Conservation (phyloP, 2,888 invertebrate species). For the Tipula helvola region DNA sequence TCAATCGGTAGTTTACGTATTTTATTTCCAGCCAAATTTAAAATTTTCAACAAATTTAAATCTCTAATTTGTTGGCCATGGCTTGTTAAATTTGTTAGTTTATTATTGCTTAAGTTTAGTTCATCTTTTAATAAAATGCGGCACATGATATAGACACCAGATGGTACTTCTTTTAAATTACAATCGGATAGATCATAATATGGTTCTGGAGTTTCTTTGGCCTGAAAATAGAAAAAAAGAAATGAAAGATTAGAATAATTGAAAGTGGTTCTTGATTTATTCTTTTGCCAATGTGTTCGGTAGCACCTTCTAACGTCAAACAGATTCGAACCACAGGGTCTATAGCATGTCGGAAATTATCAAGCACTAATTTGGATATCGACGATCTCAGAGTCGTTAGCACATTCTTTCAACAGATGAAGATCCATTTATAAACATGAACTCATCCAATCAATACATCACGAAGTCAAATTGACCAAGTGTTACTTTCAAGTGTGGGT, state of each 20-base stretch:
- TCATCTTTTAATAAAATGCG: slow-evolving; percentile 68
- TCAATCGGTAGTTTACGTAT: slow-evolving; percentile 50
- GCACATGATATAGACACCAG: slow-evolving; percentile 67
- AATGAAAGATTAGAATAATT: not conserved
- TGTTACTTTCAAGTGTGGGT: no score
- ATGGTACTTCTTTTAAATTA: slow-evolving; percentile 56
- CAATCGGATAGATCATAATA: slow-evolving; percentile 71
- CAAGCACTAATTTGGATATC: no score
- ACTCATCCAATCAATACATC: no score
- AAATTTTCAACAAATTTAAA: slow-evolving; percentile 48
- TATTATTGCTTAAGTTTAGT: slow-evolving; percentile 54
- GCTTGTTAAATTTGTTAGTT: slow-evolving; percentile 51
- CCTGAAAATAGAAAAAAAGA: slow-evolving; percentile 20
- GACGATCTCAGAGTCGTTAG: no score
- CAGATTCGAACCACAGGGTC: no score
- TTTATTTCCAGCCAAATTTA: slow-evolving; percentile 55
- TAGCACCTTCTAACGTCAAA: no score
- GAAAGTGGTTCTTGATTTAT: no score
- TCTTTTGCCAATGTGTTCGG: no score
- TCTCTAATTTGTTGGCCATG: slow-evolving; percentile 57
- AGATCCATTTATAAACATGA: no score
- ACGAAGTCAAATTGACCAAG: no score
- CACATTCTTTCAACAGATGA: no score
- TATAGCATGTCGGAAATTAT: no score
- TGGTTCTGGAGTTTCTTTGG: slow-evolving; percentile 65